A percentile compares a stretch with the other conserved stretches of the same genome.
Evolutionary conservation across 2,888 invertebrate genomes (phyloP).

Genomic region (Caenorhabditis sp.): DNA sequence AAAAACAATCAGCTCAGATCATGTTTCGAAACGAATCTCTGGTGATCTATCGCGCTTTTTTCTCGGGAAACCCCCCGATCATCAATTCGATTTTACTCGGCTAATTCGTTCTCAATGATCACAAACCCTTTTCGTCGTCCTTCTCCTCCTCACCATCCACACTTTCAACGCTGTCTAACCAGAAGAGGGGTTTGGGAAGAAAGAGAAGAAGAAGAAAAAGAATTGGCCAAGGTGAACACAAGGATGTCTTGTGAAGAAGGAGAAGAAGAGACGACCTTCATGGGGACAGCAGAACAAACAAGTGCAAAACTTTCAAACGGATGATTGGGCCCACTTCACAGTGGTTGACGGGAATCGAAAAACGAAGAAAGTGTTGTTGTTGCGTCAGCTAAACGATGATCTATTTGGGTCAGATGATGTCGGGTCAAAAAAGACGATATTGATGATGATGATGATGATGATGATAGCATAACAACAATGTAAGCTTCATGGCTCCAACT

Average conservation of each 20-base stretch:
- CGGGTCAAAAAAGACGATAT: neutral
- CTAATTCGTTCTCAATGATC: conserved; percentile 19
- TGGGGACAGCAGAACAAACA: conserved; percentile 26
- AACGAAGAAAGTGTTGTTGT: too few relatives aligned
- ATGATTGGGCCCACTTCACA: too few relatives aligned
- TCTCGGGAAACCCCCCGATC: too few relatives aligned
- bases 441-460: neutral
- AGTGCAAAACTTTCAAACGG: conserved; percentile 9
- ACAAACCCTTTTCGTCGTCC: conserved; percentile 23
- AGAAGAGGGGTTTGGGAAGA: too few relatives aligned
- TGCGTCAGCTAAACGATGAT: neutral
- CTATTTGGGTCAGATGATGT: too few relatives aligned
- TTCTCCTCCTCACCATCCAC: neutral
- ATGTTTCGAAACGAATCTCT: too few relatives aligned
- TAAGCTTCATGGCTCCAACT: too few relatives aligned
- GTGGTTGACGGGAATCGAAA: too few relatives aligned
- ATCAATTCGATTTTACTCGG: neutral
- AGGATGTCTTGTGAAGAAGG: neutral
- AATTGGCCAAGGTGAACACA: neutral
- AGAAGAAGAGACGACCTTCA: neutral
- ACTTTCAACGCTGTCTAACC: neutral
- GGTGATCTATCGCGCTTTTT: too few relatives aligned
- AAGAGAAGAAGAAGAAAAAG: neutral
- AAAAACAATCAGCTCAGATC: too few relatives aligned
- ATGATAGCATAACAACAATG: too few relatives aligned